Evolutionary conservation across 2,888 invertebrate species (phyloP), one percentile per base, ranked within the genome.

Genomic region (Drosophila mettleri): DNA sequence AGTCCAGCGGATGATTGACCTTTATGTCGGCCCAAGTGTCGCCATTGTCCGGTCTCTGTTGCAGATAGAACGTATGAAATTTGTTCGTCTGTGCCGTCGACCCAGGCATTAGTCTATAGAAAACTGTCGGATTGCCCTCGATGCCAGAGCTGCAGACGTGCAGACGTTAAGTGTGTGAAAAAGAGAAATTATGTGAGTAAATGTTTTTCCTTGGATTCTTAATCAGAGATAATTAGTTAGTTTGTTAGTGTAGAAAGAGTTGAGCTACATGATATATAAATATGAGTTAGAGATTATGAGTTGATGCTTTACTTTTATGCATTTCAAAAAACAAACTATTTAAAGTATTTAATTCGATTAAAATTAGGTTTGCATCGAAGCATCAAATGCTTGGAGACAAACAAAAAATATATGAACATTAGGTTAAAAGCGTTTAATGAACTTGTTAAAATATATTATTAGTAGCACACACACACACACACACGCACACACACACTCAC

Each of bases 1-100:
- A 98, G 93, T 98, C 98, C 90, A 98, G 93, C 27, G 97, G 98
- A 94, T 98, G 98, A 93, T 98, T 98, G 87, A 98, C 98, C 94
- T 98, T 97, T 92, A 98, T 97, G 92, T 98, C 98, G 8, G 98
- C 98, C 97, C 98, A 98, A 80, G 98, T 98, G 91, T 96, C 96
- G 73, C 97, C 97, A 91, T 97, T 97, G 90, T 98, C 97, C 78
- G 96, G 95, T 90, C 98, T 94, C 94, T 98, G 98, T 95, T 98
- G 98, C 83, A 98, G 94, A 93, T 98, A 98, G 93, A 98, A 98
- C 72, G 98, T 98, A 93, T 98, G 97, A 93, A 96, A 96, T 93
- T 98, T 98, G 93, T 98, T 98, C 85, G 98, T 98, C 93, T 98
- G 98, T 8, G 98, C 97, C 61, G 98, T 98, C 34, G 98, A 98